A percentile compares a stretch with the other conserved stretches of the same genome.
These are phyloP conservation scores for Saxidomus purpurata DNA, from an alignment of 1,140 invertebrate species.

Conservation along the genomic window DNA sequence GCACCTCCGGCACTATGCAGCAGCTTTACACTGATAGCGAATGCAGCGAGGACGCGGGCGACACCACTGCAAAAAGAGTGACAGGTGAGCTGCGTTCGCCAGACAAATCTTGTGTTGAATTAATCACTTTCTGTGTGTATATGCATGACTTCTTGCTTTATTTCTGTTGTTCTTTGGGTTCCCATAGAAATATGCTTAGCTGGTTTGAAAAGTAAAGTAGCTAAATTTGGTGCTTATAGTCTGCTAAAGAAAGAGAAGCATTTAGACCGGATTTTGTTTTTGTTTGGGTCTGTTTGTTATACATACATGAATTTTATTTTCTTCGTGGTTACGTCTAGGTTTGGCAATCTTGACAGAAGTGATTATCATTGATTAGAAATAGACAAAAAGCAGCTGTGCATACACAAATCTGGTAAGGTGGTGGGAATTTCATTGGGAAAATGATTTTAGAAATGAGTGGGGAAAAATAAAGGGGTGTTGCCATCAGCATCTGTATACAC, in stretches of 20 bases:
- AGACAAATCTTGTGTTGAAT: background rate
- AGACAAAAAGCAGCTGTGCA: background rate
- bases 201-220: too few species aligned
- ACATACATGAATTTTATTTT: background rate
- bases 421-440: background rate
- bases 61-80: conserved; percentile 1
- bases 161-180: background rate
- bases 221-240: too few species aligned
- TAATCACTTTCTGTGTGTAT: background rate
- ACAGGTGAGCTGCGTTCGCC: conserved; percentile 59
- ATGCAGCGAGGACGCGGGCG: conserved; percentile 47
- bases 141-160: background rate
- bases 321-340: background rate
- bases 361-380: conserved; percentile 6
- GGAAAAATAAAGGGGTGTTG: too few species aligned
- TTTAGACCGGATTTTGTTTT: too few species aligned
- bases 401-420: background rate
- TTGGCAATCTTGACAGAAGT: background rate
- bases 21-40: conserved; percentile 65
- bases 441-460: too few species aligned
- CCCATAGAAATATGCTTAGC: too few species aligned
- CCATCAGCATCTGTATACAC: background rate
- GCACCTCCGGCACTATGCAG: conserved; percentile 64
- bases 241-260: too few species aligned
- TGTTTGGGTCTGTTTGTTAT: too few species aligned